Evolutionary conservation across 2,797 vertebrate genomes (phyloP).

Genomic region (Parotocinclus haroldoi): DNA sequence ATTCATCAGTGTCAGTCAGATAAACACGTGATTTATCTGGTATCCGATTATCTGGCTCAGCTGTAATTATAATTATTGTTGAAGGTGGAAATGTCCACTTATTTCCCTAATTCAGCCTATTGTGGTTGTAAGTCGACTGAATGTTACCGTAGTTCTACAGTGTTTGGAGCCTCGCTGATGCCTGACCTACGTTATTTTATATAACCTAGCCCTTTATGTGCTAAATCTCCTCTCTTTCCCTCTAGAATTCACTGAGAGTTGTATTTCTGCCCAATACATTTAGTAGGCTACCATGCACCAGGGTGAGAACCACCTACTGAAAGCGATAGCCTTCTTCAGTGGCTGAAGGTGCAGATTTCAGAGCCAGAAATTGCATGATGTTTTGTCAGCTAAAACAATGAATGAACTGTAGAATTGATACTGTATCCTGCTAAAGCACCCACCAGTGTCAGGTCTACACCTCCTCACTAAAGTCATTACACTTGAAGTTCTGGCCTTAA

Average conservation of each 20-base stretch:
- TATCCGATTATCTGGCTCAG: background rate
- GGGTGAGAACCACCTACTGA: constrained; percentile 34
- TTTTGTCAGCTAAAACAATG: constrained; percentile 37
- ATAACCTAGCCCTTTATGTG: constrained; percentile 10
- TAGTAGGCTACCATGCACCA: constrained; percentile 32
- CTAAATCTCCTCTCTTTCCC: constrained; percentile 12
- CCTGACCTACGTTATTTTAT: constrained; percentile 1
- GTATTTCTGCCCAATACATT: constrained; percentile 32
- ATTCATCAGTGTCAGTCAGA: too few species aligned
- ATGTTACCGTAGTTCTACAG: constrained; percentile 6
- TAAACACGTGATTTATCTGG: too few species aligned
- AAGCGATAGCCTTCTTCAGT: background rate
- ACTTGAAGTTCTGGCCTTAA: constrained; percentile 17
- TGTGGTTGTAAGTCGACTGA: constrained; percentile 19
- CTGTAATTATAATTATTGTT: constrained; percentile 24
- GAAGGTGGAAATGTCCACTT: constrained; percentile 24
- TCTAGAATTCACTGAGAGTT: constrained; percentile 27
- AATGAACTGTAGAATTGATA: constrained; percentile 35
- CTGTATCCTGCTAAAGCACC: constrained; percentile 25
- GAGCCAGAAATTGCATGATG: constrained; percentile 20
- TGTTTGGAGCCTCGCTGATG: constrained; percentile 6
- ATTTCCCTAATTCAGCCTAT: constrained; percentile 13
- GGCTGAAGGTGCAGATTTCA: constrained; percentile 9
- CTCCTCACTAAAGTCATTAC: constrained; percentile 20
- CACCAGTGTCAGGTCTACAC: constrained; percentile 23